phyloP scores from a whole-genome alignment of 2,113 vertebrate genomes.

The Leptosomus discolor region DNA sequence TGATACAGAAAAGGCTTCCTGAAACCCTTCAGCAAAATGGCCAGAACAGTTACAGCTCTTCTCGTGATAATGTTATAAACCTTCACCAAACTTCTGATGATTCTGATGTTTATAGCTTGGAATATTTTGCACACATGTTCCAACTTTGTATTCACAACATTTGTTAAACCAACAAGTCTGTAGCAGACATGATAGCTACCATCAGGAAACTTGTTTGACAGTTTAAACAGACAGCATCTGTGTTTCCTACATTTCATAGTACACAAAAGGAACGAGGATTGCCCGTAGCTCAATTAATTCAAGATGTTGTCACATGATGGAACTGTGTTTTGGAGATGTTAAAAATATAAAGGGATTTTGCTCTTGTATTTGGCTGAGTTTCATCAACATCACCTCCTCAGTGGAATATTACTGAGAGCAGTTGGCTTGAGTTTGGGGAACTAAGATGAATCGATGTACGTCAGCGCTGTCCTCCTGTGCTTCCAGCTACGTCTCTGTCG shows the following conservation, averaged over 20 bases:
- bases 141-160: slow-evolving; percentile 34
- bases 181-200: slow-evolving; percentile 53
- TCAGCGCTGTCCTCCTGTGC: not conserved
- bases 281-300: slow-evolving; percentile 34
- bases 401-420: not conserved
- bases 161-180: slow-evolving; percentile 54
- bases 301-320: slow-evolving; percentile 38
- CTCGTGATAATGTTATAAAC: not conserved
- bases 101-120: not conserved
- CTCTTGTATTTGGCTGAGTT: slow-evolving; percentile 9
- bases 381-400: slow-evolving; percentile 11
- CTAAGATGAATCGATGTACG: not conserved
- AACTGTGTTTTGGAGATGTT: slow-evolving; percentile 14
- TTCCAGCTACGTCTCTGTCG: not conserved
- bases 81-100: not conserved
- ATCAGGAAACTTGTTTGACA: slow-evolving; percentile 68
- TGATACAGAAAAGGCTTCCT: not conserved
- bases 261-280: slow-evolving; percentile 5
- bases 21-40: not conserved
- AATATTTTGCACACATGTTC: slow-evolving; percentile 56
- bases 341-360: slow-evolving; percentile 13
- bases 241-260: slow-evolving; percentile 37
- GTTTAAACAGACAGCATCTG: slow-evolving; percentile 65
- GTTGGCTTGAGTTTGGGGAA: not conserved
- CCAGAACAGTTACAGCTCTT: not conserved